Base-by-base conservation (phyloP, 2,888 invertebrate species). In the Taenaris catops region DNA sequence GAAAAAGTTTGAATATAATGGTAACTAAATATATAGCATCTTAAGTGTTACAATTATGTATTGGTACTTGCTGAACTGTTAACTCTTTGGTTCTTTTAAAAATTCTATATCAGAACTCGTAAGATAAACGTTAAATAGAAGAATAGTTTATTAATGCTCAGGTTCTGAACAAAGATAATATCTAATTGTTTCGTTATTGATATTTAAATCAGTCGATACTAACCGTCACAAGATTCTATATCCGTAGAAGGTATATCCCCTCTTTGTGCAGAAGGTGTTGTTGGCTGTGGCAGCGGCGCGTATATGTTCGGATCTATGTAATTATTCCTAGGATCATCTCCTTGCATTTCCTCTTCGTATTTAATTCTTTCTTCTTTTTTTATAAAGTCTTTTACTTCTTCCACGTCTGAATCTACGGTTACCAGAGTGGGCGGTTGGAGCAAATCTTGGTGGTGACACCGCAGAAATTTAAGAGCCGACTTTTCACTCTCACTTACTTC, bases 401-500 rank as follows among this genome's bases (percentile, higher is more conserved):
- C 70, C 2, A 70, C 69, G 17, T 86, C 83, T 20, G 71, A 71
- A 33, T 63, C 69, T 0, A 68, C 66, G 3, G 63, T 62, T 4
- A 71, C 49, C 1, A 71, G 48, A 0, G 71, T 56, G 4, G 74
- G 78, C 24, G 69, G 69, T 41, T 49, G 61, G 1, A 70, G 17
- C 26, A 14, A 45, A 0, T 55, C 48, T 34, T 66, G 54, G 38
- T 68, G 54, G 33, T 59, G 78, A 47, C 91, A 91, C 40, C 74
- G 81, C 24, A 89, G 67, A 8, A 87, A 73, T 25, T 86, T 81
- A 14, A 90, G 53, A 0, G 89, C 88, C 21, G 79, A 79, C 24
- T 63, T 69, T 44, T 89, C 70, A 26, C 72, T 86, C 8, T 72
- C 74, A 38, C 87, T 89, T 7, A 91, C 69, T 60, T 89, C 86